Conservation (phyloP, 1,140 invertebrate genomes). For the Helicoverpa zea region DNA sequence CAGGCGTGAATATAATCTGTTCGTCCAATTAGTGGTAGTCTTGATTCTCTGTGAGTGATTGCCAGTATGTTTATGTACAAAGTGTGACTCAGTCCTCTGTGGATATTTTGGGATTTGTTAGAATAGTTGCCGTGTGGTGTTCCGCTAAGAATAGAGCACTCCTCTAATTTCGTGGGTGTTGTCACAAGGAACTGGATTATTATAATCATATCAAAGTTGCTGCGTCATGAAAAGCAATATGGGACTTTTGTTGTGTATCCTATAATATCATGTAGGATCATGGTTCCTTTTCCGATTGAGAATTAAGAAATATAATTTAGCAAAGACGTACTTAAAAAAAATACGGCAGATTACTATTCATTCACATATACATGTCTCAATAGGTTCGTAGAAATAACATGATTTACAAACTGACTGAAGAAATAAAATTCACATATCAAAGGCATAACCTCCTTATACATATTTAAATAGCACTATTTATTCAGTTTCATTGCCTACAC, state of each 20-base stretch:
- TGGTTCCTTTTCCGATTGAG: too few relatives aligned
- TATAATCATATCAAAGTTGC: background rate
- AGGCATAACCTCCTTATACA: too few relatives aligned
- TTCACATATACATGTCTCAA: too few relatives aligned
- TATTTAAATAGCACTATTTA: background rate
- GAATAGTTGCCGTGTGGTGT: constrained; percentile 20
- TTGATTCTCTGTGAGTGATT: background rate
- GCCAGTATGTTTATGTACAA: constrained; percentile 7
- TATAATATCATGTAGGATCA: too few relatives aligned
- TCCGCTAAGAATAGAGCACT: background rate
- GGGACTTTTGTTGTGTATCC: too few relatives aligned
- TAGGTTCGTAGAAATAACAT: too few relatives aligned
- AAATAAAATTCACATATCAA: too few relatives aligned
- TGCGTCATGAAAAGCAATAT: background rate
- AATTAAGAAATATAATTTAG: too few relatives aligned
- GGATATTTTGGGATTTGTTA: constrained; percentile 11
- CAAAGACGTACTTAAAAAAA: too few relatives aligned
- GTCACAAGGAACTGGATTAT: background rate
- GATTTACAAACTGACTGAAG: too few relatives aligned
- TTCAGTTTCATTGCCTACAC: background rate
- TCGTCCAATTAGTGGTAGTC: background rate
- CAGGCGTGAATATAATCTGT: background rate
- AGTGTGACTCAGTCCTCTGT: constrained; percentile 18
- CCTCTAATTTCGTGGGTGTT: constrained; percentile 20
- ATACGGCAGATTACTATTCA: too few relatives aligned